Conservation (phyloP, 1,140 invertebrate genomes). For the Medauroidea extradentata region DNA sequence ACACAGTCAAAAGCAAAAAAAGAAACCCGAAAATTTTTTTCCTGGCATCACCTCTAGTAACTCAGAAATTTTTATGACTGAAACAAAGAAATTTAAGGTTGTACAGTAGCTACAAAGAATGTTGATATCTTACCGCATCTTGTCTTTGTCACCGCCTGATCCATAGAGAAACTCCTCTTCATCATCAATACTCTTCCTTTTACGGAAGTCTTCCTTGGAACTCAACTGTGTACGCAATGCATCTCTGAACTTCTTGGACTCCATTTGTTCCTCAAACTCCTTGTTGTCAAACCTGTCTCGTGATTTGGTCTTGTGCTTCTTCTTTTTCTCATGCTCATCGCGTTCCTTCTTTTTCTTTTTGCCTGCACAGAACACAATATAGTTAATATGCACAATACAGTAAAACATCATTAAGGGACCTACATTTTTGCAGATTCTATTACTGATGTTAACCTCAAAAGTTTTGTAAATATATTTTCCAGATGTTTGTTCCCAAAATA, state of each 20-base stretch:
- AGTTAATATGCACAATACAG: slow-evolving; percentile 3
- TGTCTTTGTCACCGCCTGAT: slow-evolving; percentile 6
- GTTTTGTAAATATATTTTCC: too few relatives aligned
- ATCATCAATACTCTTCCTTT: slow-evolving; percentile 20
- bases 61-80: too few relatives aligned
- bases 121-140: slow-evolving; percentile 17
- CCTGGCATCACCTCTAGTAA: too few relatives aligned
- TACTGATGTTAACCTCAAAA: neutral
- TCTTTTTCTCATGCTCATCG: slow-evolving; percentile 57
- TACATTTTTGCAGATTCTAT: neutral
- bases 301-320: slow-evolving; percentile 46
- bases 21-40: too few relatives aligned
- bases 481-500: too few relatives aligned
- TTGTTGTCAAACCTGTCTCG: slow-evolving; percentile 21
- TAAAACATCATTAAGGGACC: slow-evolving; percentile 3
- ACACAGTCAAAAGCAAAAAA: too few relatives aligned
- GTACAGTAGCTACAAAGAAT: too few relatives aligned
- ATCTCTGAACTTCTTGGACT: slow-evolving; percentile 59
- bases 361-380: too few relatives aligned
- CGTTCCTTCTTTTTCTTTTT: slow-evolving; percentile 59
- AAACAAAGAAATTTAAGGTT: too few relatives aligned
- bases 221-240: slow-evolving; percentile 55
- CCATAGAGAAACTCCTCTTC: slow-evolving; percentile 27
- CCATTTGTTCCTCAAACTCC: slow-evolving; percentile 54
- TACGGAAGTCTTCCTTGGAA: slow-evolving; percentile 16